Conservation (phyloP, 2,888 invertebrate species). For the Hydropsyche betteni region DNA sequence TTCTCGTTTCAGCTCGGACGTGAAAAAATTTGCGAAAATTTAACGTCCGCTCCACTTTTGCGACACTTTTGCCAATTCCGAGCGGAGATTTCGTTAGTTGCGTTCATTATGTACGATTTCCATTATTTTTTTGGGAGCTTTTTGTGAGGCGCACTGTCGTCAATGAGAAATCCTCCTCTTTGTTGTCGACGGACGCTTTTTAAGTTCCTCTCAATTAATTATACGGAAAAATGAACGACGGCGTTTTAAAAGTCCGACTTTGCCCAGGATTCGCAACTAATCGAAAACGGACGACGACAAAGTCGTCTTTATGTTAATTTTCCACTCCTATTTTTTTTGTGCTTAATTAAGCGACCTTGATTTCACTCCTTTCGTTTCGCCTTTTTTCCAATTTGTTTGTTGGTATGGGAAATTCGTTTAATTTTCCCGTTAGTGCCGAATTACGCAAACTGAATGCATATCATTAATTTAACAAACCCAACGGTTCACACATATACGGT, state of each 20-base stretch:
- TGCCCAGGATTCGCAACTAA: neutral
- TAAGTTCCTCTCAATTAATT: conserved; percentile 14
- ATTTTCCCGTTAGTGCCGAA: neutral
- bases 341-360: conserved; percentile 10
- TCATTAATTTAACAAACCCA: too few relatives aligned
- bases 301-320: conserved; percentile 4
- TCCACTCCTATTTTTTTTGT: neutral
- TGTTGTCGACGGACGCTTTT: neutral
- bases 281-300: neutral
- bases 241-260: neutral
- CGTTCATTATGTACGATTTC: neutral
- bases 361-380: neutral
- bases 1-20: too few relatives aligned
- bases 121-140: neutral
- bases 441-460: too few relatives aligned
- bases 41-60: neutral
- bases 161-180: neutral
- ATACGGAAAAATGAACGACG: conserved; percentile 2
- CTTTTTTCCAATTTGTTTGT: neutral
- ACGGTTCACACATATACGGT: too few relatives aligned
- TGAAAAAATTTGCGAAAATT: neutral
- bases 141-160: neutral
- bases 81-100: too few relatives aligned
- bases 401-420: neutral
- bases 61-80: neutral